Evolutionary conservation across 2,797 vertebrate genomes (phyloP).

Genomic region (Hafferia zeledoni): DNA sequence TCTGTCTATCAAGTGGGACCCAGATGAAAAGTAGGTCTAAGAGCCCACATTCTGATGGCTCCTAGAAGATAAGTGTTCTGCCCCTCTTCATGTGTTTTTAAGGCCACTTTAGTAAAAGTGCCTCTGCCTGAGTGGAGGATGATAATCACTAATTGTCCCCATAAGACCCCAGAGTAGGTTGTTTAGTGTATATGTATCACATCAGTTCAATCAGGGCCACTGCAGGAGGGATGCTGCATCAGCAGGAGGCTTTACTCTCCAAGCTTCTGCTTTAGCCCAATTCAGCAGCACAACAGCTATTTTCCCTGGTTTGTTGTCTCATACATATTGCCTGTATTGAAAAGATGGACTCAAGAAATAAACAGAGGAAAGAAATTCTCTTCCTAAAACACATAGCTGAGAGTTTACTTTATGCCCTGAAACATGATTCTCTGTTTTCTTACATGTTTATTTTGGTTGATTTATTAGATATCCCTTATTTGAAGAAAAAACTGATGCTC

Average conservation of each 20-base stretch:
- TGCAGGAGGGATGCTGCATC: not conserved
- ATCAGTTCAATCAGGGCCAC: not conserved
- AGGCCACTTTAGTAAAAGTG: not conserved
- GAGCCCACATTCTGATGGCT: rapidly evolving
- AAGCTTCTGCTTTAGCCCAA: not conserved
- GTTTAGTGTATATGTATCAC: not conserved
- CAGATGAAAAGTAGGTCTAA: not conserved
- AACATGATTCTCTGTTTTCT: not conserved
- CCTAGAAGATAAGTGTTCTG: not conserved
- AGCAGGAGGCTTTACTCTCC: not conserved
- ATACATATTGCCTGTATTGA: not conserved
- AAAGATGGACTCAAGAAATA: not conserved
- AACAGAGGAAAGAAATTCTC: rapidly evolving
- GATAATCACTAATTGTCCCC: not conserved
- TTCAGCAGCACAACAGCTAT: not conserved
- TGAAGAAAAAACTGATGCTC: not conserved
- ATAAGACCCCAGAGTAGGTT: not conserved
- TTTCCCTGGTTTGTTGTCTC: not conserved
- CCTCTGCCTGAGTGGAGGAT: not conserved
- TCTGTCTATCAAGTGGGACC: not conserved
- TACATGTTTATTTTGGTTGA: not conserved
- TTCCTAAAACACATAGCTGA: rapidly evolving
- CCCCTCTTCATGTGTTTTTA: not conserved
- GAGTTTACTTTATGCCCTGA: not conserved
- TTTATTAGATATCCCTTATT: not conserved